Base-by-base conservation (phyloP, 2,797 vertebrate genomes). In the Peromyscus melanophrys region DNA sequence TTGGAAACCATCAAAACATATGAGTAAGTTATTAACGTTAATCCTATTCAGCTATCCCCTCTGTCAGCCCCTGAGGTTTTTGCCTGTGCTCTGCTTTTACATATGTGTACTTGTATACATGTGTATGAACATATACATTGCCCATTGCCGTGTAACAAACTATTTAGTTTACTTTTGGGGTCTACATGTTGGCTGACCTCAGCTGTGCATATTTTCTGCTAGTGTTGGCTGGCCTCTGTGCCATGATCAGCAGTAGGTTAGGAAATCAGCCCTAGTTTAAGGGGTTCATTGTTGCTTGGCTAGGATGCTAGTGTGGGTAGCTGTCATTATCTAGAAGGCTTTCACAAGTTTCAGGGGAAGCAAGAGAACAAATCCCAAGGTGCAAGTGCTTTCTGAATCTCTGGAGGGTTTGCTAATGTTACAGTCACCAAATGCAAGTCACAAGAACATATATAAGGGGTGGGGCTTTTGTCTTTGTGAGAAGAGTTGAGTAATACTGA, bases 371-470 rank as follows among this genome's bases (percentile, higher is more conserved):
- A 84, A 67, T 29, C 12, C n/a, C 40, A 83, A 3, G 52, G 4
- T 82, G 5, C 37, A 89, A 46, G 82, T 92, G 34, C 16, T 40
- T 67, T 73, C 31, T 82, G 77, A 89, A 16, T 67, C 49, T 85
- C 12, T 86, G 67, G 92, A 8, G 61, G 19, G 19, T 67, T 84
- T 97, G 21, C 63, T 87, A 67, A 75, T 96, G 57, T 81, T 57
- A 8, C 8, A 88, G 49, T 95, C 40, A 76, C 40, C 75, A 94
- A 95, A 93, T 87, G 61, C 46, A 95, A 95, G 57, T 96, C 88
- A 76, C 4, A 37, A 89, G 76, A 40, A 43, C 37, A 90, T n/a
- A 94, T 86, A 67, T 16, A 90, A 61, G 23, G 46, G 9, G 1
- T 89, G 43, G 65, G 73, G 46, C 52, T 96, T n/a, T 34, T 65